Base-by-base conservation (phyloP, 1,140 invertebrate genomes). In the Dinothrombium tinctorium region DNA sequence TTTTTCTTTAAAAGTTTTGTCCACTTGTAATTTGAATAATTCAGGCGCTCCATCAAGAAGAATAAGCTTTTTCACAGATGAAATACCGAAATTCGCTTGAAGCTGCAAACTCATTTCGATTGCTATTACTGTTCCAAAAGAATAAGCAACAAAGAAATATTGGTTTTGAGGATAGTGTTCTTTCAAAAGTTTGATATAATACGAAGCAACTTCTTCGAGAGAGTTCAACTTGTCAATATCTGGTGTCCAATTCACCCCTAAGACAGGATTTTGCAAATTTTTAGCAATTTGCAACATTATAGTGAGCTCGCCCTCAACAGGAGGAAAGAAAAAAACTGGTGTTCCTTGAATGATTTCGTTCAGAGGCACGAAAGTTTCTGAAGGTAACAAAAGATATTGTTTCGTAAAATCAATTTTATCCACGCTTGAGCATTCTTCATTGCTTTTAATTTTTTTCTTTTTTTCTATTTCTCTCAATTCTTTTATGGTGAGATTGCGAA, bases 21-120 rank as follows among this genome's bases (percentile, higher is more conserved):
- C n/a, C n/a, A n/a, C n/a, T n/a, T n/a, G n/a, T n/a, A n/a, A n/a
- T 17, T 26, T 11, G 2, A 95, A 72, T 57, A 78, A 92, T 12
- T 71, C 69, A 11, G 81, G 83, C 2, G 86, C 87, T 15, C 87
- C 87, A 61, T 95, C 89, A 32, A 95, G 62, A 37, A 94, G 64
- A 17, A 59, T 54, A 3, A 69, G 47, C 19, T 50, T 50, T 12
- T 64, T 61, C 0, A 69, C 63, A 22, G 61, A 57, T 50, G 75
- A 68, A n/a, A n/a, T n/a, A n/a, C n/a, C n/a, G n/a, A n/a, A n/a
- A n/a, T n/a, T n/a, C n/a, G n/a, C n/a, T n/a, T n/a, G n/a, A n/a
- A n/a, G n/a, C 8, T 69, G 68, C 20, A 54, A 54, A 42, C 74
- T 76, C 72, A 96, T 92, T 63, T 95, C 90, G 54, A 89, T 82